Base-by-base conservation (phyloP, 1,140 invertebrate genomes). In the Drosophila takahashii region DNA sequence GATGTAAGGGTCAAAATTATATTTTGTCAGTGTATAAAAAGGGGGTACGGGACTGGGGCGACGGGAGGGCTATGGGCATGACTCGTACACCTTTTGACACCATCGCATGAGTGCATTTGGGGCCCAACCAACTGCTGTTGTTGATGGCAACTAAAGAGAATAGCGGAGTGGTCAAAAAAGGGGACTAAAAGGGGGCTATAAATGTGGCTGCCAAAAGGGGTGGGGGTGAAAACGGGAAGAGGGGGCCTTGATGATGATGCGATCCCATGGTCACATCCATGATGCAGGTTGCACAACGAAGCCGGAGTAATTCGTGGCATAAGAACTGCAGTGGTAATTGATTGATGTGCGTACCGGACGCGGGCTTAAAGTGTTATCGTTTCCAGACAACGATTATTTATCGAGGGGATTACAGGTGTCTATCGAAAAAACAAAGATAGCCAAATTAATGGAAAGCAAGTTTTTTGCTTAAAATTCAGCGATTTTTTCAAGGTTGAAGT, bases 51-150 rank as follows among this genome's bases (percentile, higher is more conserved):
- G 26, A n/a, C 9, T 15, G 29, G 9, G 7, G 29, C 4, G 8
- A 15, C 26, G 16, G 0, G 11, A 9, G 27, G 67, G 42, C 71
- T 45, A 74, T 54, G 72, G 61, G 59, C 72, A 45, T 79, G 81
- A 74, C 81, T 73, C 78, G 60, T 72, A 78, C 78, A 76, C 72
- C 83, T 81, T 87, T 81, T 74, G 78, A 80, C 81, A 75, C 72
- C 72, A 76, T 76, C 72, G 72, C 72, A 75, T 75, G 71, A 76
- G 60, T 76, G 72, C 60, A 74, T 74, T 74, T 45, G 18, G 42
- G 69, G 54, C 50, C 54, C 61, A 51, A 45, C 48, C 53, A 36
- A 57, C 39, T 75, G 52, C 47, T 75, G 58, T 74, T 64, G 27
- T 41, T 75, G 69, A 62, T 62, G 69, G 48, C 36, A 57, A 42